A percentile compares a stretch with the other conserved stretches of the same genome.
Conservation (phyloP, 2,888 invertebrate species). For the Poecilobothrus nobilitatus region DNA sequence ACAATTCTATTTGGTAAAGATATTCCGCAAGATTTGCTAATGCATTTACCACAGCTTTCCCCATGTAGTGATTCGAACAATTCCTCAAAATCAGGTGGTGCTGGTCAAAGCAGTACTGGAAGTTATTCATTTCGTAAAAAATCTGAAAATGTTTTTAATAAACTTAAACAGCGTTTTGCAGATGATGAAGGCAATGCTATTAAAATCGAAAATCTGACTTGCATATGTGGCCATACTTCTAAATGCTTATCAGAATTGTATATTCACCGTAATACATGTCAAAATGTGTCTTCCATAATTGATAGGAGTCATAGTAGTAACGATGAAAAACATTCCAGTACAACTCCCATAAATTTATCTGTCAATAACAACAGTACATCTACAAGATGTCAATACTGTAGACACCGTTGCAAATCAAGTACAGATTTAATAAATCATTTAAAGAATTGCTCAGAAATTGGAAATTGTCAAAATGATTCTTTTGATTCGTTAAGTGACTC, state of each 20-base stretch:
- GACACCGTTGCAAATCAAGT: conserved; percentile 78
- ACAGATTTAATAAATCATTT: conserved; percentile 68
- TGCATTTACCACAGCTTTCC: conserved; percentile 33
- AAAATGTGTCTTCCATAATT: conserved; percentile 26
- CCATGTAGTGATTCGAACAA: conserved; percentile 29
- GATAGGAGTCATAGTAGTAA: conserved; percentile 26
- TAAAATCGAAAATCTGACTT: conserved; percentile 57
- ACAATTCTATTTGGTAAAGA: conserved; percentile 41
- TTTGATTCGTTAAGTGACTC: conserved; percentile 37
- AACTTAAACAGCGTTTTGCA: conserved; percentile 65
- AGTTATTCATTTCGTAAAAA: conserved; percentile 27
- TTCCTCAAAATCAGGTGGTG: background rate
- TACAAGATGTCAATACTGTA: conserved; percentile 75
- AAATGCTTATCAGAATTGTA: conserved; percentile 74
- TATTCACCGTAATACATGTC: conserved; percentile 65
- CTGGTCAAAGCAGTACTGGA: no score
- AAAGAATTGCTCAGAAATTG: conserved; percentile 58
- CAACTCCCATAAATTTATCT: conserved; percentile 44
- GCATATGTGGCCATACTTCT: conserved; percentile 64
- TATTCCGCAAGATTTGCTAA: conserved; percentile 28
- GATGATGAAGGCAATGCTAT: conserved; percentile 54
- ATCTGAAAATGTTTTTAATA: conserved; percentile 66
- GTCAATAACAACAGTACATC: conserved; percentile 47
- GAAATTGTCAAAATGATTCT: conserved; percentile 38
- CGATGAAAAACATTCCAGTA: conserved; percentile 32